phyloP scores from a whole-genome alignment of 2,797 vertebrate species.

The Gastrophryne carolinensis region DNA sequence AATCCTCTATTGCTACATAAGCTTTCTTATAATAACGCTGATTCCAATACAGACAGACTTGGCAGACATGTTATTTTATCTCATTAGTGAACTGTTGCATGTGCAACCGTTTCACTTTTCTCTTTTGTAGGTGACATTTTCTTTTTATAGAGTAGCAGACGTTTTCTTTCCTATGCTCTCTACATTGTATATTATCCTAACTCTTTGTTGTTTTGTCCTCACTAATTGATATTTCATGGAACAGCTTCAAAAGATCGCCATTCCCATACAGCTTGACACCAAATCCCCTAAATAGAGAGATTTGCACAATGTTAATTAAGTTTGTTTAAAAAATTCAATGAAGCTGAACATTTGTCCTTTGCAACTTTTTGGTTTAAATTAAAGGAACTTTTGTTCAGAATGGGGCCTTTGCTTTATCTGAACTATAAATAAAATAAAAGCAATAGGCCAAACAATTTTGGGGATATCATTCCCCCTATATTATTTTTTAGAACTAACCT shows the following conservation, averaged over 20 bases:
- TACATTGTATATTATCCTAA: background rate
- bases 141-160: background rate
- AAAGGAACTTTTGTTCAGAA: background rate
- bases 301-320: conserved; percentile 7
- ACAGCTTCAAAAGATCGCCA: background rate
- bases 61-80: background rate
- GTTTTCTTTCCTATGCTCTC: background rate
- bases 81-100: background rate
- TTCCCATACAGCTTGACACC: background rate
- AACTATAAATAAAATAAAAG: background rate
- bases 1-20: too few relatives aligned
- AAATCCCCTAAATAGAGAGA: conserved; percentile 1
- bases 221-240: conserved; percentile 33
- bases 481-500: too few relatives aligned
- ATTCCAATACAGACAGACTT: background rate
- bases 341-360: background rate
- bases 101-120: background rate
- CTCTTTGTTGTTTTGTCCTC: conserved; percentile 24
- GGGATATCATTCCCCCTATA: too few relatives aligned
- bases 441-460: too few relatives aligned
- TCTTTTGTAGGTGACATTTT: too few relatives aligned
- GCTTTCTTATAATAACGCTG: too few relatives aligned
- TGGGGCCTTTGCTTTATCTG: background rate
- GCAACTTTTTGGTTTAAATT: background rate
- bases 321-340: background rate